Conservation (phyloP, 2,797 vertebrate genomes). For the Lutjanus argentimaculatus region DNA sequence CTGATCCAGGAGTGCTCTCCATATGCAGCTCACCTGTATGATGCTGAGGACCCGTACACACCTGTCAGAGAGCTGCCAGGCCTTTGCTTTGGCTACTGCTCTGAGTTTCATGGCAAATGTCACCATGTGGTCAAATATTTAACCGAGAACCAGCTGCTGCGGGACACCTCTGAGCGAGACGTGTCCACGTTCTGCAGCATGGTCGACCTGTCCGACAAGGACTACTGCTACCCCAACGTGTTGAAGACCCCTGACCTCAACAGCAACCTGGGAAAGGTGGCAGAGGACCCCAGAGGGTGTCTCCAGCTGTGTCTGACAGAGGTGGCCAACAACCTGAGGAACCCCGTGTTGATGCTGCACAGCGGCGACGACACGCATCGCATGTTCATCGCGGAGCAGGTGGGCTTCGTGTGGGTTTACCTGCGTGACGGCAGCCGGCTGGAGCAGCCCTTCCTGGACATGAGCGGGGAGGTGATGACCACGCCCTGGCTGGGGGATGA, state of each 20-base stretch:
- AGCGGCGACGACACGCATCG: constrained; percentile 85
- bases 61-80: constrained; percentile 87
- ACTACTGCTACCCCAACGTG: constrained; percentile 90
- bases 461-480: constrained; percentile 87
- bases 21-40: constrained; percentile 89
- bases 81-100: constrained; percentile 89
- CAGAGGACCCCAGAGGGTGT: constrained; percentile 84
- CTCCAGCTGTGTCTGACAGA: constrained; percentile 90
- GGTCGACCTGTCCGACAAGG: constrained; percentile 85
- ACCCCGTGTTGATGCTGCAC: constrained; percentile 89
- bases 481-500: constrained; percentile 89
- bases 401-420: constrained; percentile 90
- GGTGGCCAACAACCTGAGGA: constrained; percentile 89
- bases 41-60: constrained; percentile 88
- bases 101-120: constrained; percentile 84
- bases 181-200: constrained; percentile 84
- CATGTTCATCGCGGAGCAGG: constrained; percentile 89
- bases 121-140: constrained; percentile 84
- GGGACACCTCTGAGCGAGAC: constrained; percentile 72
- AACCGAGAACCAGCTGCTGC: constrained; percentile 75
- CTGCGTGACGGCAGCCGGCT: constrained; percentile 86
- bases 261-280: constrained; percentile 82
- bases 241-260: constrained; percentile 84
- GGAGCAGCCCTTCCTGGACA: constrained; percentile 89
- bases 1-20: constrained; percentile 90